Evolutionary conservation across 2,888 invertebrate species (phyloP), one percentile per base, ranked within the genome.

Genomic region (Anoncus sp.): DNA sequence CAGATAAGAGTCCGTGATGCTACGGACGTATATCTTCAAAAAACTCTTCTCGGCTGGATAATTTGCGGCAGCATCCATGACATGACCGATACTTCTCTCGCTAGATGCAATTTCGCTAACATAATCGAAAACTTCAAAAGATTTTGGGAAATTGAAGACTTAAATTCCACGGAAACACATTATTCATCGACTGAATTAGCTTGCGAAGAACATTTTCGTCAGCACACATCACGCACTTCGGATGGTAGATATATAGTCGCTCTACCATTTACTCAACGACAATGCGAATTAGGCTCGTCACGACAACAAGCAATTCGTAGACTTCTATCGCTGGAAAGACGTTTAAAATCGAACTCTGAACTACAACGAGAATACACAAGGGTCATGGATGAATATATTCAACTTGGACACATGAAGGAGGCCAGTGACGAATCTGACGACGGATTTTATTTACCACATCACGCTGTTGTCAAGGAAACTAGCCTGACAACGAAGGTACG

Each of bases 361-460:
- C 45, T 79, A 5, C 20, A 74, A n/a, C 0, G 14, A 31, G 49
- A 69, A 60, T 80, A 80, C 51, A 55, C 7, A 1, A 22, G 24
- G 16, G 69, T 75, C 18, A 71, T 81, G 6, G 7, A 62, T 1
- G 81, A 83, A 22, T 83, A 80, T 43, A 22, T 75, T 9, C 55
- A 78, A 9, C 49, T 76, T 3, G 67, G 75, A 45, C 79, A 82
- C 40, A 82, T 82, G 80, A 10, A 45, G 16, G 16, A 22, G 31
- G 12, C 40, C 10, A 22, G 16, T 9, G 14, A 49, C 6, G 40
- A 43, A n/a, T 3, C n/a, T 1, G 55, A 49, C 9, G 20, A 53
- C 0, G 66, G 72, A 0, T 84, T 75, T 45, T 88, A 85, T 53
- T 27, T 89, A 1, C 87, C 87, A 9, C 87, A 89, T 12, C 59